Evolutionary conservation across 2,113 vertebrate genomes (phyloP), one percentile per base, ranked within the genome.

Genomic region (Erythrolamprus reginae): DNA sequence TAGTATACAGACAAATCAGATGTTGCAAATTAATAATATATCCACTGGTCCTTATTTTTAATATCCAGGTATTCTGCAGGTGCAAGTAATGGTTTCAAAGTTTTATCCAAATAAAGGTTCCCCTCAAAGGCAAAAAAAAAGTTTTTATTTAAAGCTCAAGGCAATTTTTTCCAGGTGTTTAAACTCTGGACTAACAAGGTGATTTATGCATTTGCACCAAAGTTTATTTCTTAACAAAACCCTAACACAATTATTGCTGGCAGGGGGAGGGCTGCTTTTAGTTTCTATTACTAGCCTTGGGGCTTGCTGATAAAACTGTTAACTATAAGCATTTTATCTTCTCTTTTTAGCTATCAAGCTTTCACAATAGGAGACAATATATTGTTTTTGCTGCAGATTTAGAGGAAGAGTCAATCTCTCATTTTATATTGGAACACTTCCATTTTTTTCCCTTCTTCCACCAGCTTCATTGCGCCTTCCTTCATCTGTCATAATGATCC

Each of bases 251-350:
- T 94, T 90, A 85, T 2, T 53, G 51, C 24, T 86, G 15, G 50
- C 55, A 87, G 33, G 24, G 33, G 84, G 38, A 86, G 58, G 50
- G 84, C 85, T 89, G 42, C 28, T 50, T 92, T 95, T 89, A 93
- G 47, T 92, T 92, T 91, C 50, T 84, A 90, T 50, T 82, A 84
- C 28, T 92, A 83, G 6, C 82, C 86, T 6, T 88, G 21, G 21
- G 89, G 82, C 10, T 93, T 94, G 53, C 88, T 93, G 61, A 95
- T 95, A 90, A 95, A 94, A 83, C 26, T 95, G 94, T 95, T 93
- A 90, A 92, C 56, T 93, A 84, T n/a, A 89, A 94, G 91, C 0
- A 88, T 94, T 94, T 84, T 88, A 93, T 58, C 56, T 94, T 94
- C 92, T 90, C 50, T 88, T n/a, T 93, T 92, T 91, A 77, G 17